Conservation (phyloP, 1,140 invertebrate species). For the Leptoteleia sp. region DNA sequence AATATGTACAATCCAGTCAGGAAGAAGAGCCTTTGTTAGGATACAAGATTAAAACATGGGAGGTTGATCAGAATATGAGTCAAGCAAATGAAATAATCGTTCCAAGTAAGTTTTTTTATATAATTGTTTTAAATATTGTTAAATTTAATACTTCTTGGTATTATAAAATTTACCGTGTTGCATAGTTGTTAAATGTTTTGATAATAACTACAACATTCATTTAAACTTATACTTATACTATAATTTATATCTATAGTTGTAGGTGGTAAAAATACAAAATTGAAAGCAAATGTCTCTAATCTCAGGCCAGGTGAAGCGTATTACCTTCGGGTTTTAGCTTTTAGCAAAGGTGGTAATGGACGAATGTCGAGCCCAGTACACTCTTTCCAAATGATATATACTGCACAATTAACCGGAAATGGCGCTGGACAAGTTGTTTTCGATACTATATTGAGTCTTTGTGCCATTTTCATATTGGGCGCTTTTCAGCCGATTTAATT, state of each 20-base stretch:
- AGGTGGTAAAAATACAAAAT: conserved; percentile 87
- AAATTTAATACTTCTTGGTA: too few species aligned
- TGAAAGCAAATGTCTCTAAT: conserved; percentile 89
- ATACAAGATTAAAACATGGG: conserved; percentile 96
- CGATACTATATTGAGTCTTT: conserved; percentile 65
- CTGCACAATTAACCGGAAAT: conserved; percentile 70
- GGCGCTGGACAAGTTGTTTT: conserved; percentile 66
- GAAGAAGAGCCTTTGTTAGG: conserved; percentile 97
- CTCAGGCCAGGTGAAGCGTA: conserved; percentile 93
- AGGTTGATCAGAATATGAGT: conserved; percentile 94
- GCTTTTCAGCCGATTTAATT: conserved; percentile 50
- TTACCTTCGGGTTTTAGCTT: conserved; percentile 93
- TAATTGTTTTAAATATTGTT: background rate
- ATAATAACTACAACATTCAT: too few species aligned
- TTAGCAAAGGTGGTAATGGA: conserved; percentile 96
- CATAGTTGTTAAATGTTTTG: background rate
- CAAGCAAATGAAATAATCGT: conserved; percentile 93
- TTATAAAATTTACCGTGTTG: too few species aligned
- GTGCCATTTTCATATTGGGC: conserved; percentile 68
- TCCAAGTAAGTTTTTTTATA: conserved; percentile 65
- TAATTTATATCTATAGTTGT: background rate
- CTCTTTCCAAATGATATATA: conserved; percentile 91
- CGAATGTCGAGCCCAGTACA: conserved; percentile 96
- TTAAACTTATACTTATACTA: too few species aligned
- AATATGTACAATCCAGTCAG: conserved; percentile 93